phyloP scores from a whole-genome alignment of 2,888 invertebrate genomes.

The Parascotia fuliginaria region DNA sequence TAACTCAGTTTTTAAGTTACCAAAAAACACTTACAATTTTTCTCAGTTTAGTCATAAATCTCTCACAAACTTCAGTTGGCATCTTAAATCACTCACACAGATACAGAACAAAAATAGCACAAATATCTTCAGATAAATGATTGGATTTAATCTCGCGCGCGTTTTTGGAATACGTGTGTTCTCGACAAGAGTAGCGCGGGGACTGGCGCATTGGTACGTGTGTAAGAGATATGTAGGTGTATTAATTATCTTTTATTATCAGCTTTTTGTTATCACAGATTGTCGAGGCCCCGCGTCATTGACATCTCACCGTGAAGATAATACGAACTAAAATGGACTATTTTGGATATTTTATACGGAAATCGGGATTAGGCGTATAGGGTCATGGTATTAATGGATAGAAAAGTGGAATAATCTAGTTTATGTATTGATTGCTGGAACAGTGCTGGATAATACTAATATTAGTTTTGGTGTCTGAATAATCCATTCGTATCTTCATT shows the following conservation, averaged over 20 bases:
- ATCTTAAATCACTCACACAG: constrained; percentile 47
- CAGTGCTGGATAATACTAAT: neutral
- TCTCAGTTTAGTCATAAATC: constrained; percentile 58
- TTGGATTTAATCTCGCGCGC: neutral
- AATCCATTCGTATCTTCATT: neutral
- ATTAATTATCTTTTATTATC: constrained; percentile 42
- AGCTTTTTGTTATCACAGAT: constrained; percentile 32
- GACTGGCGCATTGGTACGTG: constrained; percentile 22
- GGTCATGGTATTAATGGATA: neutral
- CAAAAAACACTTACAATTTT: constrained; percentile 58
- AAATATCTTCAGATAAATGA: constrained; percentile 10
- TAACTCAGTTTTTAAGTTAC: no score
- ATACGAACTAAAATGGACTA: constrained; percentile 7
- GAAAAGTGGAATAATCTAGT: no score
- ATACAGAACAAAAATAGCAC: constrained; percentile 18
- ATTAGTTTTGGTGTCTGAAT: neutral
- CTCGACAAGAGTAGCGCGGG: constrained; percentile 20
- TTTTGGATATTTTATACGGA: constrained; percentile 24
- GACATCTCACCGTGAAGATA: constrained; percentile 16
- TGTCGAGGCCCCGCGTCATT: constrained; percentile 28
- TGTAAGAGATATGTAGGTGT: constrained; percentile 16
- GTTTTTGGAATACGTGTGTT: constrained; percentile 17
- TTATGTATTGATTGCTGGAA: neutral
- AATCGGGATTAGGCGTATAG: constrained; percentile 33
- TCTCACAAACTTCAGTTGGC: constrained; percentile 67